Conservation (phyloP, 2,113 vertebrate genomes). For the Lipotes vexillifer region DNA sequence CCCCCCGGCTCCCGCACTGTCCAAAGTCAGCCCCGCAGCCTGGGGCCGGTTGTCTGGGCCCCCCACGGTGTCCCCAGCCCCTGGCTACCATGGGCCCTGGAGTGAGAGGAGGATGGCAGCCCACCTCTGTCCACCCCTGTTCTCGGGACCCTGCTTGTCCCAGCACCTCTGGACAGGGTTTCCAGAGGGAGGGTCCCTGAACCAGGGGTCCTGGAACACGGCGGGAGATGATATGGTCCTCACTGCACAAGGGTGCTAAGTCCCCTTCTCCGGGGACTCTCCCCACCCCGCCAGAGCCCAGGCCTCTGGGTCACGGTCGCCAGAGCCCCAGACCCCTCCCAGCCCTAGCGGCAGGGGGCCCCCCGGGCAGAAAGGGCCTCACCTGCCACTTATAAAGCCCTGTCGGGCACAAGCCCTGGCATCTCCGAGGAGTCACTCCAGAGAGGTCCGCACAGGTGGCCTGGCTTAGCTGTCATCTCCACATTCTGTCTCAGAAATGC, state of each 20-base stretch:
- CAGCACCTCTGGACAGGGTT: not conserved
- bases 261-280: not conserved
- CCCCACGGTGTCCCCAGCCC: not conserved
- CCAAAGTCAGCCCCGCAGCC: not conserved
- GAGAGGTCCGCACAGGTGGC: not conserved
- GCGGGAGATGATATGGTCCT: fast-evolving
- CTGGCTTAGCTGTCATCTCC: fast-evolving
- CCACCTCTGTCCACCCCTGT: not conserved
- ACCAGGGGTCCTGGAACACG: not conserved
- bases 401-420: fast-evolving
- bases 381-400: fast-evolving
- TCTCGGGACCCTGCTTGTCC: not conserved
- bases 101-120: fast-evolving
- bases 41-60: fast-evolving
- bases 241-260: not conserved
- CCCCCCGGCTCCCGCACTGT: fast-evolving
- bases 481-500: fast-evolving
- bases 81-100: not conserved
- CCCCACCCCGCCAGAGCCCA: fast-evolving
- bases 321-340: not conserved
- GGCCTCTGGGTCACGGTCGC: not conserved
- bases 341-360: fast-evolving
- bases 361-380: not conserved
- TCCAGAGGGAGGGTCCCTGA: not conserved
- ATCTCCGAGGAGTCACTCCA: fast-evolving